Percentiles rank a stretch among this genome's conserved stretches.
These are phyloP conservation scores for Sylvilagus bachmani DNA, from an alignment of 2,113 vertebrate genomes.

Conservation along the genomic window DNA sequence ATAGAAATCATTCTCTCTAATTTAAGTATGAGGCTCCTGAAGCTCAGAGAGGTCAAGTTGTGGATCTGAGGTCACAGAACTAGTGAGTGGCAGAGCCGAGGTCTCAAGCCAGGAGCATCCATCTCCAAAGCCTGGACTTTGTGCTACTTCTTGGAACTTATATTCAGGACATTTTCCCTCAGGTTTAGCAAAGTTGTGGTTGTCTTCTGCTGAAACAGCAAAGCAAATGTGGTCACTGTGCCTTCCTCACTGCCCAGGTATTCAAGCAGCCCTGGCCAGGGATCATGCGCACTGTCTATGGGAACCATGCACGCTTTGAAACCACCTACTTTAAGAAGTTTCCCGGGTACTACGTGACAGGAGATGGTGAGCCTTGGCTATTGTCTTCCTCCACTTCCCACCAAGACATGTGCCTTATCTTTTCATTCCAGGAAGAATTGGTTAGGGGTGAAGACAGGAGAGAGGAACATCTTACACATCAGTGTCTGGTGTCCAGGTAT, in stretches of 20 bases:
- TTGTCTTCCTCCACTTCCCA: not conserved
- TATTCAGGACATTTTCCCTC: constrained; percentile 50
- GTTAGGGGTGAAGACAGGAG: not conserved
- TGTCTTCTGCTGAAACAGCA: constrained; percentile 36
- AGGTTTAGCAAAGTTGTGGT: not conserved
- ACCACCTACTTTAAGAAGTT: constrained; percentile 97
- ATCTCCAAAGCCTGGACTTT: constrained; percentile 48
- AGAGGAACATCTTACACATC: not conserved
- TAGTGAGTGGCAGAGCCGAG: constrained; percentile 33
- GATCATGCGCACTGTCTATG: constrained; percentile 95
- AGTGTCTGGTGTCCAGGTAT: constrained; percentile 32
- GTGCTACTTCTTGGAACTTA: constrained; percentile 33
- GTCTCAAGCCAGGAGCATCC: not conserved
- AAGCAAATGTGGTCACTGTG: constrained; percentile 8
- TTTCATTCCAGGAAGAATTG: constrained; percentile 53
- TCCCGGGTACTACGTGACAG: constrained; percentile 97
- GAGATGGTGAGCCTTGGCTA: constrained; percentile 92
- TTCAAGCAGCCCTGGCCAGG: constrained; percentile 99
- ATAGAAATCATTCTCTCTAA: constrained; percentile 54
- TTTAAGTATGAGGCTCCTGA: constrained; percentile 60
- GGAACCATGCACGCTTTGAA: constrained; percentile 95
- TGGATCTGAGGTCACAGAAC: not conserved
- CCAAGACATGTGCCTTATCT: not conserved
- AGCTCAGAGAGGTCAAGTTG: constrained; percentile 57
- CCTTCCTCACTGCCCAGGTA: constrained; percentile 88